phyloP scores from a whole-genome alignment of 2,797 vertebrate species.

The Strix occidentalis region DNA sequence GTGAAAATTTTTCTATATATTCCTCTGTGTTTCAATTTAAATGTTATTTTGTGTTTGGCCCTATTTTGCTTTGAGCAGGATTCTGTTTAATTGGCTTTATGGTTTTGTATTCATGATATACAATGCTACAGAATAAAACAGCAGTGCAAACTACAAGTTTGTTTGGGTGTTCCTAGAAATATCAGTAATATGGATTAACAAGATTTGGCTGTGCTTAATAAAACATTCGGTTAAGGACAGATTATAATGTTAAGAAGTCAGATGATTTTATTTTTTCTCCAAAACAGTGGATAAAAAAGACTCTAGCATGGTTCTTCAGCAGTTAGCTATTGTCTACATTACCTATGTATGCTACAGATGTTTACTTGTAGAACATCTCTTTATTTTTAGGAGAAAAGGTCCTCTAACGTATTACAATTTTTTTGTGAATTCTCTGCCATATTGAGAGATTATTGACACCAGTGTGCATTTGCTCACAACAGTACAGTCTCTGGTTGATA shows the following conservation, averaged over 20 bases:
- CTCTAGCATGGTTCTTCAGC: background rate
- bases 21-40: background rate
- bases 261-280: background rate
- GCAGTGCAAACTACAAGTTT: background rate
- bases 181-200: background rate
- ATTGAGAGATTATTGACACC: background rate
- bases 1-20: background rate
- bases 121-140: background rate
- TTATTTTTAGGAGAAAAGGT: background rate
- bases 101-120: background rate
- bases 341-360: background rate
- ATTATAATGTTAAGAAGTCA: background rate
- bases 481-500: background rate
- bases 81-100: background rate
- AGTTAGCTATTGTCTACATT: background rate
- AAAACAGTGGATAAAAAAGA: background rate
- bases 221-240: background rate
- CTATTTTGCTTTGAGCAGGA: background rate
- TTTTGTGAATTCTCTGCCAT: background rate
- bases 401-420: accelerated
- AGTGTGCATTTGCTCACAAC: background rate
- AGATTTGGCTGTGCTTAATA: background rate
- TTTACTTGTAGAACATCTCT: background rate
- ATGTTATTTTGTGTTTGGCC: background rate
- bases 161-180: background rate